Conservation (phyloP, 2,797 vertebrate genomes). For the Podarcis siculus region DNA sequence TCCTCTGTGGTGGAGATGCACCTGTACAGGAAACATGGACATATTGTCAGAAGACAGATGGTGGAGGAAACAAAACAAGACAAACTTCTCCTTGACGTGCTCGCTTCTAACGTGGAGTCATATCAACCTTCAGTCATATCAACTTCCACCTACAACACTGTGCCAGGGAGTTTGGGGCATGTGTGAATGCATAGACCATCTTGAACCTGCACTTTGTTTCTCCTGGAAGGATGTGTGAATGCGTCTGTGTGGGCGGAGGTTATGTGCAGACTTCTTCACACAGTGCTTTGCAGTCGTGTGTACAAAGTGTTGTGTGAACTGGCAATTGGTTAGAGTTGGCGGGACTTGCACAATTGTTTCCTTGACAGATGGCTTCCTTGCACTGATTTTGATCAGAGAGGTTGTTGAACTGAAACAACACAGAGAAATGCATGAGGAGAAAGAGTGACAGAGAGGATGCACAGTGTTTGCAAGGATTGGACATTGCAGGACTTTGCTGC, state of each 20-base stretch:
- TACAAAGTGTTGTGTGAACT: neutral
- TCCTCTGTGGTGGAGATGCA: too few relatives aligned
- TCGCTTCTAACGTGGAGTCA: neutral
- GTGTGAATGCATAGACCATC: neutral
- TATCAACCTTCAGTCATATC: too few relatives aligned
- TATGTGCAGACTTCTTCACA: neutral
- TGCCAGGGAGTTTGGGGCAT: neutral
- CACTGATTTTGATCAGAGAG: neutral
- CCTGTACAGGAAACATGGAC: too few relatives aligned
- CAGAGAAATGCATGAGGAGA: too few relatives aligned
- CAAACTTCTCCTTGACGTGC: neutral
- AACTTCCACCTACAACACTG: neutral
- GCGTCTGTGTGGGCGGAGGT: too few relatives aligned
- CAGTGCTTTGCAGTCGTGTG: neutral
- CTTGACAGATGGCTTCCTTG: neutral
- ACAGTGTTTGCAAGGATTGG: neutral
- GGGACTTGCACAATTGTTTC: neutral
- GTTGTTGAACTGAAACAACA: neutral
- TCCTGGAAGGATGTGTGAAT: neutral
- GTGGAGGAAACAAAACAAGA: neutral
- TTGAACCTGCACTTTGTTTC: neutral
- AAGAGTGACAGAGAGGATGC: too few relatives aligned
- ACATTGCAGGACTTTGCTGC: neutral
- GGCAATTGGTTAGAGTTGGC: neutral
- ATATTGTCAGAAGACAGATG: too few relatives aligned